Conservation (phyloP, 1,140 invertebrate species). For the Bursaphelenchus mucronatus region DNA sequence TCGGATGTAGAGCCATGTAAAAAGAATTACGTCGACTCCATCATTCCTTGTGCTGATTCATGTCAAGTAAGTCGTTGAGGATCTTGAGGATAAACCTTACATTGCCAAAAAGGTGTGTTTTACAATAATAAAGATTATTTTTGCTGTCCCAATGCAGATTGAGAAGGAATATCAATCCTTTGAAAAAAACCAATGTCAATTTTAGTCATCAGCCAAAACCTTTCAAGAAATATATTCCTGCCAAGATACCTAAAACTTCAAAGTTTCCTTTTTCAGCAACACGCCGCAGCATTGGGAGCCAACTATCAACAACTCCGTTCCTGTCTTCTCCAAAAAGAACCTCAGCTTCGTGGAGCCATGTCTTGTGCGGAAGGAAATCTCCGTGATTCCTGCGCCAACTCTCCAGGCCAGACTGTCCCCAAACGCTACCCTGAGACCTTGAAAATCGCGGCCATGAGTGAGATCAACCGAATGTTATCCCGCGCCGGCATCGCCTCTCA, state of each 20-base stretch:
- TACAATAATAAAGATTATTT: too few relatives aligned
- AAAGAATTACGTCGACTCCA: conserved; percentile 28
- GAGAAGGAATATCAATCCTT: too few relatives aligned
- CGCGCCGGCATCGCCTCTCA: conserved; percentile 26
- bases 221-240: too few relatives aligned
- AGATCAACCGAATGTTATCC: conserved; percentile 40
- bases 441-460: conserved; percentile 39
- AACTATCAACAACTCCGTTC: conserved; percentile 28
- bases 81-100: conserved; percentile 13
- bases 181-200: too few relatives aligned
- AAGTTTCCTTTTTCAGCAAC: conserved; percentile 22
- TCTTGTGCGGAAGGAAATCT: conserved; percentile 29
- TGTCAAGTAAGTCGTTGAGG: conserved; percentile 23
- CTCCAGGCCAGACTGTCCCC: conserved; percentile 29
- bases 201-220: too few relatives aligned
- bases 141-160: too few relatives aligned
- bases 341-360: conserved; percentile 20
- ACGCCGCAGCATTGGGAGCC: conserved; percentile 33
- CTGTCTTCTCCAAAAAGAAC: conserved; percentile 28
- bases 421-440: conserved; percentile 47
- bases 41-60: conserved; percentile 28
- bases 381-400: conserved; percentile 30
- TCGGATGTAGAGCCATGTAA: conserved; percentile 39
- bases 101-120: too few relatives aligned
- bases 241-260: too few relatives aligned